Evolutionary conservation across 2,113 vertebrate genomes (phyloP).

Genomic region (Campylomormyrus tamandua): DNA sequence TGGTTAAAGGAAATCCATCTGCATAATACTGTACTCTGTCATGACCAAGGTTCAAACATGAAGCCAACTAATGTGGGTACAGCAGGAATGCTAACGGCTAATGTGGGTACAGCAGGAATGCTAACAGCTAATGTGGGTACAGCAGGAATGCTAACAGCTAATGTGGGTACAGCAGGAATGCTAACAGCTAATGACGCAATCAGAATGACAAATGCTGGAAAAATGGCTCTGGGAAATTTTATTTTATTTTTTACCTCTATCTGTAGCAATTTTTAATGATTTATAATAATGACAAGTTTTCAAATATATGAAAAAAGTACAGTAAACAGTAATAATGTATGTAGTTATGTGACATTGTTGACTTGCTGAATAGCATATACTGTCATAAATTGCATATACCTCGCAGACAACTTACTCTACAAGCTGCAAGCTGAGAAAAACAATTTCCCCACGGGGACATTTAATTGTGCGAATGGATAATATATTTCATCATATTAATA

Average conservation of each 20-base stretch:
- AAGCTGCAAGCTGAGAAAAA: too few relatives aligned
- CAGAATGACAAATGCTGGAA: background rate
- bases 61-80: background rate
- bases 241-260: background rate
- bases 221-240: background rate
- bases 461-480: background rate
- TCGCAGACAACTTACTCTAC: too few relatives aligned
- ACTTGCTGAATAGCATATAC: background rate
- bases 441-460: background rate
- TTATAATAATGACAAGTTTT: background rate
- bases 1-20: background rate
- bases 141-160: too few relatives aligned
- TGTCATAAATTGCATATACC: background rate
- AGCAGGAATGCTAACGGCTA: background rate
- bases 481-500: background rate
- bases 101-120: background rate
- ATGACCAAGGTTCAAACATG: background rate
- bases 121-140: background rate
- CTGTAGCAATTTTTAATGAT: background rate
- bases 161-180: background rate
- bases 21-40: background rate
- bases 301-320: background rate
- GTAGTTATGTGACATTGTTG: background rate
- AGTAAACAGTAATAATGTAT: background rate
- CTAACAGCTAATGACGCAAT: background rate